Percentiles rank a stretch among this genome's conserved stretches.
phyloP scores from a whole-genome alignment of 2,113 vertebrate species.

The Perca schrenkii region DNA sequence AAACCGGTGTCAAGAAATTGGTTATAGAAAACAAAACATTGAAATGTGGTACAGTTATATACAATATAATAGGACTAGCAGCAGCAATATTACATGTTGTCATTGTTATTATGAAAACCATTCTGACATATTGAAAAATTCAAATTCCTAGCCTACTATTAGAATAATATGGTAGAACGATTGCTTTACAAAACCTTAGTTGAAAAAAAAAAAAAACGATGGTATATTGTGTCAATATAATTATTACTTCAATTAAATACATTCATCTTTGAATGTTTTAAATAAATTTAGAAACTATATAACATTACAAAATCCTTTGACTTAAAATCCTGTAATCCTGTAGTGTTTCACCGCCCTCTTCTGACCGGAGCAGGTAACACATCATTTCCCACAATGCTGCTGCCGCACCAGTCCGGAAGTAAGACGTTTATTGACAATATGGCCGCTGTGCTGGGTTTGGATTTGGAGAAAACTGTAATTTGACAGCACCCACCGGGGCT shows the following conservation, averaged over 20 bases:
- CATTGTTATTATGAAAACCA: neutral
- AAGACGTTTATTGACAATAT: conserved; percentile 91
- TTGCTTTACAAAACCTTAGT: neutral
- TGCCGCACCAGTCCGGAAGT: conserved; percentile 86
- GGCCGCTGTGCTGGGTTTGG: conserved; percentile 80
- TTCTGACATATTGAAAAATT: neutral
- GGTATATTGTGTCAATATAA: neutral
- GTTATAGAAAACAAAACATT: neutral
- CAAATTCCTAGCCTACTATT: too few species aligned
- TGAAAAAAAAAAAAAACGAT: too few species aligned
- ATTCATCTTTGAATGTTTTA: too few species aligned
- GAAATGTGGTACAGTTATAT: neutral
- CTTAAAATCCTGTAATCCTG: neutral
- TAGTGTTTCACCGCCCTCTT: conserved; percentile 31
- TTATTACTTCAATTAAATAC: neutral
- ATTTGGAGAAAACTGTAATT: conserved; percentile 72
- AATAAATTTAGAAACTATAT: neutral
- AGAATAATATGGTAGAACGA: too few species aligned
- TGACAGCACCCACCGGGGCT: conserved; percentile 67
- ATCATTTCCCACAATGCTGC: conserved; percentile 83
- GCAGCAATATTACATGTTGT: neutral
- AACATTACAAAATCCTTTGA: too few species aligned
- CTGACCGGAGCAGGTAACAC: conserved; percentile 20
- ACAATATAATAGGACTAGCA: neutral
- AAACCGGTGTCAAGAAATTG: neutral